Base-by-base conservation (phyloP, 2,888 invertebrate genomes). In the Thera obeliscata region DNA sequence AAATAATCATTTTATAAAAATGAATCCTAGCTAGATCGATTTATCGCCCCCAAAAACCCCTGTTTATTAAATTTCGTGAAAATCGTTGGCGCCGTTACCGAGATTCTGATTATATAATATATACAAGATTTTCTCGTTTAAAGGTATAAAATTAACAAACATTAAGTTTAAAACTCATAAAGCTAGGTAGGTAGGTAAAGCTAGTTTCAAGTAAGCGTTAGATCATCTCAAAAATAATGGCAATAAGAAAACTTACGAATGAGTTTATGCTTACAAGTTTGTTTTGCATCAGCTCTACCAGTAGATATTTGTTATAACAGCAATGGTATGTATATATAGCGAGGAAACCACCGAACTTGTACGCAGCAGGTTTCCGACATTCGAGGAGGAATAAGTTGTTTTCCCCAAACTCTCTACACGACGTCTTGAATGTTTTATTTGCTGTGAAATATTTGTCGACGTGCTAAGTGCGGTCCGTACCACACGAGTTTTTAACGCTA, bases 361-460 rank as follows among this genome's bases (percentile, higher is more conserved):
- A 35, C 56, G 38, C 36, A 66, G 66, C 66, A 57, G 66, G 61
- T 66, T 61, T 61, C 61, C 56, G 56, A 2, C 59, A 22, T 22
- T 22, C 22, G 22, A 22, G 33, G 43, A 43, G 52, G 46, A 65
- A 57, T 61, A 61, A 61, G 46, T 61, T 61, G 66, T 61, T 66
- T 61, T 57, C 46, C 52, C 48, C 43, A 38, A 52, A 64, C 46
- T 35, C 43, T 43, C 46, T 2, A 12, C 41, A 61, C 46, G 52
- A 9, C 12, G 48, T 38, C 48, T 36, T 41, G 56, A 61, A 66
- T 61, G 66, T 61, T 61, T 66, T 66, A 61, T 66, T 66, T 66
- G 61, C 52, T 65, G 61, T 66, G 61, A 66, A 66, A 52, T 66
- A 66, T 66, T 61, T 61, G 66, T 61, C 61, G 46, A 61, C 61